Base-by-base conservation (phyloP, 2,113 vertebrate genomes). In the Microcebus griseorufus region DNA sequence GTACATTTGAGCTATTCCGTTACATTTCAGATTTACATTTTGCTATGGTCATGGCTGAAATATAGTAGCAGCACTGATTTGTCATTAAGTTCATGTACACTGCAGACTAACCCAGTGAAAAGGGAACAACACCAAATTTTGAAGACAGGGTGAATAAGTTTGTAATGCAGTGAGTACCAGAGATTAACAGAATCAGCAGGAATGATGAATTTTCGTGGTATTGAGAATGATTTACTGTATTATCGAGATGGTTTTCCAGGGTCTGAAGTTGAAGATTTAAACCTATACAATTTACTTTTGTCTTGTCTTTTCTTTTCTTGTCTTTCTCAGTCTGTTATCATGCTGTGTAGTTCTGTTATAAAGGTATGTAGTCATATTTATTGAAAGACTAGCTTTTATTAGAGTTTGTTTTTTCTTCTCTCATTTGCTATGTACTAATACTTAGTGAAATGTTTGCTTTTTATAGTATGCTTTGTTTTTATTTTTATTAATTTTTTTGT, bases 401-500 rank as follows among this genome's bases (percentile, higher is more conserved):
- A 14, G 18, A 73, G 51, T 73, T 45, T 34, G 51, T 72, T 39
- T 29, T 93, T 91, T 80, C 62, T 78, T 86, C 34, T 81, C 39
- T 93, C n/a, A 76, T 51, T 65, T 96, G 29, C 10, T 96, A 16
- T 84, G 32, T 67, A 73, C n/a, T 73, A 85, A 85, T 76, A 78
- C 51, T 90, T 83, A 84, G 58, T 60, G 69, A 73, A 94, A 93
- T 64, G 88, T 64, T 83, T 95, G n/a, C n/a, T 76, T 94, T 88
- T 55, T 48, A 81, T 51, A 53, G 5, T 76, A 78, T 91, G 32
- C 27, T 62, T 89, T 86, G 13, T 88, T 93, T n/a, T 11, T 65
- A 10, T 62, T 95, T 94, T 95, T 88, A 81, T 82, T 73, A 72
- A 64, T 81, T 45, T 80, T 84, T 80, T 84, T 79, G 20, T 72